These are phyloP conservation scores for Lycaena phlaeas DNA, from an alignment of 2,888 invertebrate genomes.

Conservation along the genomic window DNA sequence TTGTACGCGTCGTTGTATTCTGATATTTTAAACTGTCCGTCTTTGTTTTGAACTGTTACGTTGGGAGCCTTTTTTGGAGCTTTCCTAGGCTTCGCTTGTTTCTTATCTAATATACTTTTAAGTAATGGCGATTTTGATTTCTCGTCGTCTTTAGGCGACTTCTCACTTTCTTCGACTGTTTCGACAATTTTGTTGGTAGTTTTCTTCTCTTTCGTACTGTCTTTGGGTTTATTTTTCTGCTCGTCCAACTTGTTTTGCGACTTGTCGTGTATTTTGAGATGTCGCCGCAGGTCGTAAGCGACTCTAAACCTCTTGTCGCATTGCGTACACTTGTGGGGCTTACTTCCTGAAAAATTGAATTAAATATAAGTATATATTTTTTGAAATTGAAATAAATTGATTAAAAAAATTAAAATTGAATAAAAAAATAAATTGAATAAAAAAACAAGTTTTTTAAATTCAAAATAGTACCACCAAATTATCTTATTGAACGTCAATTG, in stretches of 20 bases:
- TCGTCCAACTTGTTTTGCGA: constrained; percentile 31
- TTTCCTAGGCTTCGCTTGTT: constrained; percentile 28
- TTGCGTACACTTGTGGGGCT: constrained; percentile 81
- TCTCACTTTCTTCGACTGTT: constrained; percentile 20
- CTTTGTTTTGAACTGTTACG: constrained; percentile 36
- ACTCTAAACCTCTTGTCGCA: constrained; percentile 89
- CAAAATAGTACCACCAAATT: too few species aligned
- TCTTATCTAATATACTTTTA: constrained; percentile 25
- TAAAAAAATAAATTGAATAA: too few species aligned
- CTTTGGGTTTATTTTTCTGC: constrained; percentile 23
- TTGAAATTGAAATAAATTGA: too few species aligned
- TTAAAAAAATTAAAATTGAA: too few species aligned
- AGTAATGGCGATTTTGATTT: constrained; percentile 19
- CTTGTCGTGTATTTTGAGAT: constrained; percentile 79
- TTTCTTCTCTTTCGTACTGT: constrained; percentile 17
- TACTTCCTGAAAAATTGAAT: constrained; percentile 80
- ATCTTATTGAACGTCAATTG: too few species aligned
- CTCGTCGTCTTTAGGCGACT: too few species aligned
- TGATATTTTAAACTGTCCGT: constrained; percentile 30
- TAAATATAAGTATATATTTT: too few species aligned
- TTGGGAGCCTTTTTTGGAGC: constrained; percentile 37
- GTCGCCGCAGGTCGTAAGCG: constrained; percentile 86
- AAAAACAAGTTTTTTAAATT: too few species aligned
- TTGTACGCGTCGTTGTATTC: constrained; percentile 35
- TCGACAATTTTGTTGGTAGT: constrained; percentile 19